Percentiles rank a stretch among this genome's conserved stretches.
Evolutionary conservation across 64 coral and sea anemone species (phyloP).

Genomic region (Pocillopora verrucosa): DNA sequence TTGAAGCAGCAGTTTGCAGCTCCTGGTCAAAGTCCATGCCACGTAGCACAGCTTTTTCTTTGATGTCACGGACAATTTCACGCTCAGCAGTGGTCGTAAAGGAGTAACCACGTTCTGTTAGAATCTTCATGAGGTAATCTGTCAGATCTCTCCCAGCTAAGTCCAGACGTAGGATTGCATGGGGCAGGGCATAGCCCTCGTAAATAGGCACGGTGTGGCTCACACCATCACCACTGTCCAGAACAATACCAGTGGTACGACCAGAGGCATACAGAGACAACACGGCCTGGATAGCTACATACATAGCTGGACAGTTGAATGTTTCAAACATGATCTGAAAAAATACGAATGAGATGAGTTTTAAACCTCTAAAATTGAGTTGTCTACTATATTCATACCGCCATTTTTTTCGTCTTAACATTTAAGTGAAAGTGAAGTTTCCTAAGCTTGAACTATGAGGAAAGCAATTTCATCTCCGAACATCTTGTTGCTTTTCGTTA

Average conservation of each 20-base stretch:
- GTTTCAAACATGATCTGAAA: constrained; percentile 73
- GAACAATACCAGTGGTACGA: constrained; percentile 74
- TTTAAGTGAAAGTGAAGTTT: too few species aligned
- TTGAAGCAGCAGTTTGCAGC: constrained; percentile 68
- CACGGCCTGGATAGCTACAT: constrained; percentile 70
- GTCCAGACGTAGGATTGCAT: constrained; percentile 57
- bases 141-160: constrained; percentile 54
- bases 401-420: neutral
- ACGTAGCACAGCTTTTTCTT: constrained; percentile 73
- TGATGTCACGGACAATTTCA: constrained; percentile 73
- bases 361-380: neutral
- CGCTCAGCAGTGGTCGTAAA: constrained; percentile 63
- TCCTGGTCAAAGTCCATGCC: constrained; percentile 77
- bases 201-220: constrained; percentile 71
- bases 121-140: constrained; percentile 61
- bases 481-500: too few species aligned
- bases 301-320: constrained; percentile 73
- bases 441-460: too few species aligned
- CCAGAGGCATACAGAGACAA: constrained; percentile 71
- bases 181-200: constrained; percentile 58
- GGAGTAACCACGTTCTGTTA: constrained; percentile 54
- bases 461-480: too few species aligned
- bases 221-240: constrained; percentile 72
- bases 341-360: neutral
- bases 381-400: neutral